A percentile compares a stretch with the other conserved stretches of the same genome.
These are phyloP conservation scores for Ectropis grisescens DNA, from an alignment of 1,140 invertebrate species.

Conservation along the genomic window DNA sequence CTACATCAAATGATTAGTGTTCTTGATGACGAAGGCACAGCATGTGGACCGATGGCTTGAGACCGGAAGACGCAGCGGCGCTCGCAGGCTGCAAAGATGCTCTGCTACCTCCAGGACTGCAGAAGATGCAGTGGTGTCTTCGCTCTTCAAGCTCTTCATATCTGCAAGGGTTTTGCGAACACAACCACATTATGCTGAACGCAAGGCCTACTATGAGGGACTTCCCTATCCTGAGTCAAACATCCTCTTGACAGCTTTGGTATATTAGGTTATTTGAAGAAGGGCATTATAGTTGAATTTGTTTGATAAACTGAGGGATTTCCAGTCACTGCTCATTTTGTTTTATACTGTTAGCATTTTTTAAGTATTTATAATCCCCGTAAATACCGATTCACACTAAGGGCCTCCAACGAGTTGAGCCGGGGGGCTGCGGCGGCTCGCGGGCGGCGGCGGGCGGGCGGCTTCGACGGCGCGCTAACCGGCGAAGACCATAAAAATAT, in stretches of 20 bases:
- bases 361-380: constrained; percentile 63
- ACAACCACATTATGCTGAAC: constrained; percentile 68
- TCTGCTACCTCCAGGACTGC: constrained; percentile 15
- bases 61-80: constrained; percentile 12
- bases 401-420: constrained; percentile 54
- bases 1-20: too few relatives aligned
- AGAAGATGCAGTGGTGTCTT: constrained; percentile 15
- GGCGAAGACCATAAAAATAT: constrained; percentile 69
- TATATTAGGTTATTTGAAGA: too few relatives aligned
- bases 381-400: constrained; percentile 68
- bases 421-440: constrained; percentile 36
- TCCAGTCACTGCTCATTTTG: constrained; percentile 20
- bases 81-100: constrained; percentile 10
- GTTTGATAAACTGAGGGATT: constrained; percentile 19
- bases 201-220: constrained; percentile 45
- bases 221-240: constrained; percentile 62
- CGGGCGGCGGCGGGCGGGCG: constrained; percentile 47
- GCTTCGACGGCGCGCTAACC: constrained; percentile 61
- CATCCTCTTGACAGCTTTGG: constrained; percentile 40
- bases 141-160: constrained; percentile 51
- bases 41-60: too few relatives aligned
- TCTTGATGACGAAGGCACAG: too few relatives aligned
- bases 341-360: constrained; percentile 37
- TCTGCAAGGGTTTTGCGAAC: constrained; percentile 66
- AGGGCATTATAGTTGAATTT: not conserved